These are phyloP conservation scores for Phrynocephalus guinanensis DNA, from an alignment of 2,797 vertebrate genomes.

Conservation along the genomic window DNA sequence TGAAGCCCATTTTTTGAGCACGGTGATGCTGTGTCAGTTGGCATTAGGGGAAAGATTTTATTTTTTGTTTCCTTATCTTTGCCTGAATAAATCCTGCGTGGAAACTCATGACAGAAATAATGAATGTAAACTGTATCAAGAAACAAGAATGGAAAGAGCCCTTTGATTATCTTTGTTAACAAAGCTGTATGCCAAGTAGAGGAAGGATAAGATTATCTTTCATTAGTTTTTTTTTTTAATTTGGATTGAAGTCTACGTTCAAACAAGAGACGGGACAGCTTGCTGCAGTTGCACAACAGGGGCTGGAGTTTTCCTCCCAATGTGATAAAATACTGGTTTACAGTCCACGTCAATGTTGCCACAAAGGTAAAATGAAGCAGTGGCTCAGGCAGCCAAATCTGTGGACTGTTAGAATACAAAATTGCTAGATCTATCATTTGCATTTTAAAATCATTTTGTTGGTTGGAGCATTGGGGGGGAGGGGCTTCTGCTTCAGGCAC, in stretches of 20 bases:
- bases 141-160: background rate
- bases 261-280: background rate
- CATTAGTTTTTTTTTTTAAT: background rate
- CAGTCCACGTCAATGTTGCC: background rate
- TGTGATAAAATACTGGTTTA: background rate
- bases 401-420: background rate
- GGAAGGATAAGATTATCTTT: background rate
- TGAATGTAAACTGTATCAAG: background rate
- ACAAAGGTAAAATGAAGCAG: background rate
- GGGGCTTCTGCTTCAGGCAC: background rate
- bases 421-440: background rate
- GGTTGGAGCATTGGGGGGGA: background rate
- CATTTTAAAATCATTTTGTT: background rate
- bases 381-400: background rate
- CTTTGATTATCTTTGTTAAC: background rate
- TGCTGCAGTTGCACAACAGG: background rate
- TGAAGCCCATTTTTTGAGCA: background rate
- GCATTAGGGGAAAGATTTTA: no score
- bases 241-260: background rate
- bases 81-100: fast-evolving
- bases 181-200: background rate
- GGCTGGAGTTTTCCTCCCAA: background rate
- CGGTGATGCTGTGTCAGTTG: background rate
- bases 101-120: background rate
- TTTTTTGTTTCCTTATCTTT: background rate